Evolutionary conservation across 2,113 vertebrate genomes (phyloP), one percentile per base, ranked within the genome.

Genomic region (Taxidea taxus): DNA sequence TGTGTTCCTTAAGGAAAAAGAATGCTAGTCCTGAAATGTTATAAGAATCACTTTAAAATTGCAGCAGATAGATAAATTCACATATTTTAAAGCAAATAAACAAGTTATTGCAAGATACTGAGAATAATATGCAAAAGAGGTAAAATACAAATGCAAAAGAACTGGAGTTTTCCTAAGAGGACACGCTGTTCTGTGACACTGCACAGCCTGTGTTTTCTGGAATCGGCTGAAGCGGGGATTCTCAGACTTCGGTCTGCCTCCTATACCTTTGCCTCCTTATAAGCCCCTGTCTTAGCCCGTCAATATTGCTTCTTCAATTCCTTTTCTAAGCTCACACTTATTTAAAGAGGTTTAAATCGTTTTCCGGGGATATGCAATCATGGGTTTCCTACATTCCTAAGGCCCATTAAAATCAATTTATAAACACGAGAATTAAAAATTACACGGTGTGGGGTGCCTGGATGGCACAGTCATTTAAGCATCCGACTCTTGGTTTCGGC

Each of bases 1-100:
- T 72, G 56, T 70, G 34, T 94, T 93, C 96, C 94, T 97, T 44
- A 49, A 89, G 96, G 96, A 91, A 93, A 90, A 96, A 84, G 56
- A 91, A 94, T 39, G 14, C 56, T 85, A 42, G 72, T 87, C 72
- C 49, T n/a, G 6, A 95, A 93, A 54, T 72, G 29, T 96, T 92
- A 78, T 86, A 93, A 87, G 97, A 89, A 91, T 70, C 66, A 87
- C 66, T 96, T 85, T n/a, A 60, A 97, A 81, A 94, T 75, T 23
- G 78, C 89, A 94, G 51, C 78, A 27, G 72, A 68, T 83, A 77
- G 70, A 34, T 68, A 85, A 90, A 83, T 72, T 86, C 91, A 83
- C 77, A 34, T 80, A 58, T 94, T 86, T 97, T 91, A 74, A 74
- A 91, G 77, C 81, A 72, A 93, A 64, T 34, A 77, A 60, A 49